phyloP scores from a whole-genome alignment of 2,888 invertebrate species.

The Autographa pulchrina region DNA sequence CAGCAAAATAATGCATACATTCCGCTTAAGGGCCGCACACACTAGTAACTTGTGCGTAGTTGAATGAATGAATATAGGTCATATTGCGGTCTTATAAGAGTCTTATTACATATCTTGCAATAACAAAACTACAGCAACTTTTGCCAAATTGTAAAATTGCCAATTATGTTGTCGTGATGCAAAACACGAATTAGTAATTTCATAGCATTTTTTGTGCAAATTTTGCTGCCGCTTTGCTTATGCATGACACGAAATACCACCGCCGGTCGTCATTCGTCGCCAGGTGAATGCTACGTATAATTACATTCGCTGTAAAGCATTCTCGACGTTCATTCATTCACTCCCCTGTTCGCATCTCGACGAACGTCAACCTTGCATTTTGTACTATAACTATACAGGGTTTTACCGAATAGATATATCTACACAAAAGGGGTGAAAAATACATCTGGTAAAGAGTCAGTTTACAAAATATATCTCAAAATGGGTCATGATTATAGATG shows the following conservation, averaged over 20 bases:
- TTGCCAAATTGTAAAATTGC: too few species aligned
- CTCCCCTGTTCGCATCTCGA: constrained; percentile 49
- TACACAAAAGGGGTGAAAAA: too few species aligned
- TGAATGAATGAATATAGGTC: constrained; percentile 62
- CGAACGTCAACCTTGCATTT: constrained; percentile 42
- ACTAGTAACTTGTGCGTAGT: constrained; percentile 53
- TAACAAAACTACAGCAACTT: too few species aligned
- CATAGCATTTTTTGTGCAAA: too few species aligned
- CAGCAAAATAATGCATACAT: constrained; percentile 33
- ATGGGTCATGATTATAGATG: too few species aligned
- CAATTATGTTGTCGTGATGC: too few species aligned
- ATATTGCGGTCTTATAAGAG: constrained; percentile 29
- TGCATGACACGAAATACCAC: too few species aligned
- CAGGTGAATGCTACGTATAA: constrained; percentile 74
- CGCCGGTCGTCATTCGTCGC: constrained; percentile 53
- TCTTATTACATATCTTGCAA: constrained; percentile 10
- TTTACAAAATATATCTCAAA: too few species aligned
- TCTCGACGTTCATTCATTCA: constrained; percentile 66
- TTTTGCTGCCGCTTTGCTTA: too few species aligned
- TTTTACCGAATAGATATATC: too few species aligned
- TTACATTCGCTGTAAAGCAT: constrained; percentile 72
- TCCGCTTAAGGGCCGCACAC: not conserved
- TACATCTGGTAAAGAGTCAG: too few species aligned
- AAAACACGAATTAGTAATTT: too few species aligned
- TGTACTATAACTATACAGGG: not conserved